Base-by-base conservation (phyloP, 2,797 vertebrate species). In the Micrastur ruficollis region DNA sequence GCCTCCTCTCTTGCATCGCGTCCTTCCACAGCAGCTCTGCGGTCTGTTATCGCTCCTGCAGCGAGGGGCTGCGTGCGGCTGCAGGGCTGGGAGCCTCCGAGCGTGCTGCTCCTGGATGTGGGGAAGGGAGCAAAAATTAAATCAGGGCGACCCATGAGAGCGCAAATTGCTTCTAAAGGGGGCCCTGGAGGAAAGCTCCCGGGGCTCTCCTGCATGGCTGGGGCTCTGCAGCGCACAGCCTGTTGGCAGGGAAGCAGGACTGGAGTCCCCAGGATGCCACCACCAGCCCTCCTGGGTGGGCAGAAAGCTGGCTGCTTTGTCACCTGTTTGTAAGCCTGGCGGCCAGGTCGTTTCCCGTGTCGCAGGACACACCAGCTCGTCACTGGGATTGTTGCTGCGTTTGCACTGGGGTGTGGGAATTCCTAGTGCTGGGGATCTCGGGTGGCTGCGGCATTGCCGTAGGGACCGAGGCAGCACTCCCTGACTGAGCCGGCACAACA, bases 161-260 rank as follows among this genome's bases (percentile, higher is more conserved):
- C 5, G 6, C 32, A 34, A 12, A 21, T 46, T 44, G 44, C 21
- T 93, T 74, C 66, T 67, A 25, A 13, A 76, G 34, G 36, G 17
- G 11, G 2, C 42, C 5, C 29, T 9, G 47, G 55, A 50, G 23
- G 18, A 46, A 31, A 63, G 56, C 29, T 83, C 40, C 13, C 0
- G 1, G 14, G 44, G 32, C 10, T 71, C 22, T 25, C 18, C 18
- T 1, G 8, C 7, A 0, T 36, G 1, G 0, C 56, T 14, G 19
- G 17, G 58, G 38, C 63, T 82, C 47, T 62, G 29, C 0, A 1
- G n/a, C 5, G 1, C 78, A 4, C 55, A 23, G 27, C 49, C 42
- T 1, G 0, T 17, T 1, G 10, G 63, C 52, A 17, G 55, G 22
- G 36, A 36, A 50, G 42, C 68, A 25, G 81, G 3, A n/a, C 40